Base-by-base conservation (phyloP, 2,797 vertebrate genomes). In the Gila robusta region DNA sequence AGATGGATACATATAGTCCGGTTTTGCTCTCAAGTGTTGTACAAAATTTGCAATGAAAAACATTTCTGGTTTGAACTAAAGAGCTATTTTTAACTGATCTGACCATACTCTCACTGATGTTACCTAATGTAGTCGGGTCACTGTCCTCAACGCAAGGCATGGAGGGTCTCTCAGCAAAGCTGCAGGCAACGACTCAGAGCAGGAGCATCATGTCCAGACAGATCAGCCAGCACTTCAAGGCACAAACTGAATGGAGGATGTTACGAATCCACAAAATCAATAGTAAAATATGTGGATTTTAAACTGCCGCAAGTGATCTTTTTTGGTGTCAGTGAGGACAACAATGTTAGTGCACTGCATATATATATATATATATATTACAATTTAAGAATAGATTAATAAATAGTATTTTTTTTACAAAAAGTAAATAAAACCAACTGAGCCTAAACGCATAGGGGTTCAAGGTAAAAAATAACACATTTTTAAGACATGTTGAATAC, bases 81-180 rank as follows among this genome's bases (percentile, higher is more conserved):
- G 37, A 44, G 78, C 41, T 67, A 49, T 80, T 80, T 79, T 80
- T 49, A 77, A 47, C 39, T 66, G 59, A 28, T 14, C 37, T 56
- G 32, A 37, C 32, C 49, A 52, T 9, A 49, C 71, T 28, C 41
- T 47, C 52, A 17, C 32, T 59, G 11, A 28, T 8, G 26, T 80
- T 67, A 62, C 76, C 54, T 79, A 64, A 79, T 21, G n/a, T 19
- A 64, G 77, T 28, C 54, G n/a, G 56, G 77, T 62, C 77, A 62
- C 16, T 62, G 54, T 62, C 37, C 56, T n/a, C 23, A 78, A 54
- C 1, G 28, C 56, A 77, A 54, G 82, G 82, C 59, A 77, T 78
- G 59, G 32, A 78, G 26, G 62, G 62, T 84, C 73, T 67, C 62
- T 37, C 82, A 67, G 73, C 82, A 56, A 67, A 78, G 73, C 77